Base-by-base conservation (phyloP, 2,888 invertebrate species). In the Phaonia tiefii region DNA sequence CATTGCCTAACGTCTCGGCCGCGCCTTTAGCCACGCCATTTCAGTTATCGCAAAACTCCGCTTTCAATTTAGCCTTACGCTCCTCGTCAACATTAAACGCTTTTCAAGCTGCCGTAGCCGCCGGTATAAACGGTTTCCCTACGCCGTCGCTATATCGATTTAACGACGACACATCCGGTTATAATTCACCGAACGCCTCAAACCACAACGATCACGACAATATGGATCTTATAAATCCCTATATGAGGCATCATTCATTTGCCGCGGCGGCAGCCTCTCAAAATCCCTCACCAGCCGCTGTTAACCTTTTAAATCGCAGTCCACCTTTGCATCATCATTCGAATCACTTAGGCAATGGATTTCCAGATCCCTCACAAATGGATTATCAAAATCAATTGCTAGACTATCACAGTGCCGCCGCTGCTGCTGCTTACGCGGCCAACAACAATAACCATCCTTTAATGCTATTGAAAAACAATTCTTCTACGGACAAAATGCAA, bases 171-270 rank as follows among this genome's bases (percentile, higher is more conserved):
- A 65, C 37, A 66, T 79, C 56, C 84, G 85, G 8, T 31, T 54
- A 85, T 82, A 75, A 72, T 76, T 2, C 84, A 84, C 49, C 26
- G 70, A 56, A 17, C 66, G 31, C 8, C 3, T 0, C 44, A 39
- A 51, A 79, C 54, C 80, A 84, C 56, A 84, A 83, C 84, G 78
- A 84, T n/a, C 84, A 85, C 72, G 87, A 87, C 60, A 85, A 86
- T 37, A 89, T 89, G 89, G 89, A 89, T 85, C 83, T 89, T 46
- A 88, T 89, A 66, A 89, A 89, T 85, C 89, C 89, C n/a, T 89
- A 89, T 81, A 89, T 89, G 88, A 85, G 89, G n/a, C 89, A 89
- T 83, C 88, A 88, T 73, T 86, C 87, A 70, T 89, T 88, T 75
- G 84, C 86, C 17, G 85, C 81, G 0, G 82, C 88, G 8, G 86